Evolutionary conservation across 2,797 vertebrate species (phyloP), one percentile per base, ranked within the genome.

Genomic region (Mormyrus hasselquistii): DNA sequence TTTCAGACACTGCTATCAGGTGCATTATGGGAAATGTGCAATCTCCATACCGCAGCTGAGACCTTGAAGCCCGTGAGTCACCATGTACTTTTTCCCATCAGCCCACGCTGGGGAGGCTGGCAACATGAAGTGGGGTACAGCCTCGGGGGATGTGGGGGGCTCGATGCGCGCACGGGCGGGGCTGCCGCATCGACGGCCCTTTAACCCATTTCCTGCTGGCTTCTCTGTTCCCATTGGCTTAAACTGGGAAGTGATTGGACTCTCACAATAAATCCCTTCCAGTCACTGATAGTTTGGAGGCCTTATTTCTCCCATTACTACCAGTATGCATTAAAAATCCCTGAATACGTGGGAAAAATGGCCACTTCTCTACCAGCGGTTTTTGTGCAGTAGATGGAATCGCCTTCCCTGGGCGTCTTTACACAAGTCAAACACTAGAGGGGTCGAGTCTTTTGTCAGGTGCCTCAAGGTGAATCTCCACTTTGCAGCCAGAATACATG

Each of bases 391-490:
- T 55, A 16, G 22, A 86, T 86, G 22, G 50, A 34, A 12, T 34
- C 0, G 1, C 50, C 6, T 41, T 47, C 44, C 10, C 25, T 16
- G 12, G 38, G 41, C 22, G 57, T 69, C 38, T 3, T 90, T 53
- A 22, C 55, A 53, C 57, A 53, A 19, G 38, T 50, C 41, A 16
- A 22, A 90, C 94, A 94, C 93, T 92, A 94, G 94, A 92, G 93
- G 94, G 94, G 90, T 86, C 91, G 86, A 34, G 44, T 25, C 82
- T 85, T 49, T 65, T 55, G 19, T 49, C 69, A 90, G 86, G 49
- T 57, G 34, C 76, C 25, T 41, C 47, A n/a, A 44, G 44, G 79
- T 88, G 50, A 29, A 73, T 73, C 59, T 86, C 5, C 16, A n/a
- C 34, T 38, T 44, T 50, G 49, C 29, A 25, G 29, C 49, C 55